phyloP scores from a whole-genome alignment of 2,888 invertebrate genomes.

The Crocallis elinguaria region DNA sequence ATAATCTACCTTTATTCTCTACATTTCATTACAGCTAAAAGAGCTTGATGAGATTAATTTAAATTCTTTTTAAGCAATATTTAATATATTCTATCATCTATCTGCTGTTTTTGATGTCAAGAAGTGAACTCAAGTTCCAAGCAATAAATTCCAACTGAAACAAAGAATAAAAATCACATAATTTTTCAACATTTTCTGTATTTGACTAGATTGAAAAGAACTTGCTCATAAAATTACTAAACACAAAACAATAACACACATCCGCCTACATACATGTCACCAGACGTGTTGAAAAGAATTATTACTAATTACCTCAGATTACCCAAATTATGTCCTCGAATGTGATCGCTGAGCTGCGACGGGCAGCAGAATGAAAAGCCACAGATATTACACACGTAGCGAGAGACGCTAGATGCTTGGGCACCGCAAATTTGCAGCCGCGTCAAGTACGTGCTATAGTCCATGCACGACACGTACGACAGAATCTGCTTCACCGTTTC shows the following conservation, averaged over 20 bases:
- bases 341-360: slow-evolving; percentile 64
- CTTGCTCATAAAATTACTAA: neutral
- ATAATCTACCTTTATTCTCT: too few relatives aligned
- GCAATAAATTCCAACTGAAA: too few relatives aligned
- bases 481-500: slow-evolving; percentile 61
- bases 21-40: too few relatives aligned
- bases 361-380: slow-evolving; percentile 60
- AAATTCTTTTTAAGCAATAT: too few relatives aligned
- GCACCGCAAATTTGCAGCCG: slow-evolving; percentile 39
- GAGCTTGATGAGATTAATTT: too few relatives aligned
- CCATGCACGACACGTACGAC: slow-evolving; percentile 59
- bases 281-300: slow-evolving; percentile 16
- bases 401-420: slow-evolving; percentile 29
- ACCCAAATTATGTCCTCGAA: slow-evolving; percentile 59
- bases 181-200: too few relatives aligned
- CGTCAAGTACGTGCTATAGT: slow-evolving; percentile 54
- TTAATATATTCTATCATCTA: too few relatives aligned
- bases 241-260: slow-evolving; percentile 16
- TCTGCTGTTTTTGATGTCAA: too few relatives aligned
- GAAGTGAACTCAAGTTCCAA: too few relatives aligned
- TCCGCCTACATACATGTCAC: neutral
- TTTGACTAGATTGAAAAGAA: too few relatives aligned
- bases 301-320: slow-evolving; percentile 54
- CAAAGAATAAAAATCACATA: slow-evolving; percentile 18
- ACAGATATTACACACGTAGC: slow-evolving; percentile 69